Base-by-base conservation (phyloP, 23 tunicate species). In the Oikopleura vanhoeffeni region DNA sequence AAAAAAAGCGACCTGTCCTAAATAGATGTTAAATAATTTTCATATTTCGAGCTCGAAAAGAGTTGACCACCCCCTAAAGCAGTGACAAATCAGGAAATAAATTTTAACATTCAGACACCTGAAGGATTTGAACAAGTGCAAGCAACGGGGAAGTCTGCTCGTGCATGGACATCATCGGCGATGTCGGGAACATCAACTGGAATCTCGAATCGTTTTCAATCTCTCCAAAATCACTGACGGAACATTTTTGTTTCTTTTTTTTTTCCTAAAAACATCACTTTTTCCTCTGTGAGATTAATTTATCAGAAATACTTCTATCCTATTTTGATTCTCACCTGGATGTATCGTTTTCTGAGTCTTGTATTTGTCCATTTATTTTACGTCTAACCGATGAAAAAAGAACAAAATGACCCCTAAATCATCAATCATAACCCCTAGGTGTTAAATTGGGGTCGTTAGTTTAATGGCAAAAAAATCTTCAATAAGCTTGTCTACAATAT, bases 91-190 rank as follows among this genome's bases (percentile, higher is more conserved):
- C n/a, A n/a, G n/a, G n/a, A n/a, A n/a, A 18, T 8, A 49, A 8
- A 18, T 49, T 49, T 49, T 8, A 49, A 49, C 8, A 8, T 71
- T 71, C 38, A 71, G 79, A 71, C 79, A 30, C 79, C 79, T 4
- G 79, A 71, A 32, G 79, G 79, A 13, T 71, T 71, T 38, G 79
- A 71, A 32, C 79, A 71, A 71, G 79, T 71, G 79, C 27, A 71
- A 3, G 35, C 4, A 2, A 8, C 64, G 24, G 18, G 60, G 18
- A 71, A 71, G 32, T 33, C 34, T 2, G 79, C 36, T 38, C 4
- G 3, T 2, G 79, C 79, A 2, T 71, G 79, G 79, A 13, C 79
- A 30, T 8, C 18, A 8, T 18, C 34, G 35, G 79, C 34, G 35
- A 18, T 38, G 3, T 4, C 2, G 34, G 2, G 4, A 3, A 2